Base-by-base conservation (phyloP, 2,797 vertebrate genomes). In the Merluccius polli region DNA sequence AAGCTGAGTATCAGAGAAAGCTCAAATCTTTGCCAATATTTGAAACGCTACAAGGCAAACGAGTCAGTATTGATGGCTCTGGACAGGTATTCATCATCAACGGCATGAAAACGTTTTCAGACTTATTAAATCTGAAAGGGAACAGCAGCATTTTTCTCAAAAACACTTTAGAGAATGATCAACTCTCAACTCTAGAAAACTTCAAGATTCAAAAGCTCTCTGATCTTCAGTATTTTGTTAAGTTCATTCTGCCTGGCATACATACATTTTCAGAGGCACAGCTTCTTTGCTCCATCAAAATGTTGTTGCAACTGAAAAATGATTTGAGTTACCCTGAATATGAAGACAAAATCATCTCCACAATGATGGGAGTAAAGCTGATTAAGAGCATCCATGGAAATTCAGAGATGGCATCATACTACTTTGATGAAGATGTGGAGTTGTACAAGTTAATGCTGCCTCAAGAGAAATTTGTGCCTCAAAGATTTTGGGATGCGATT, bases 21-120 rank as follows among this genome's bases (percentile, higher is more conserved):
- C 78, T 94, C 0, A 92, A 78, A 80, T 93, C 92, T 6, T 83
- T 94, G 59, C 93, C 93, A 30, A 59, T 94, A 75, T 94, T 94
- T 91, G 84, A 93, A 88, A 92, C 91, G 2, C 79, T 88, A 69
- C 35, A 72, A 1, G 87, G 87, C 48, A 35, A 76, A 0, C 73
- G 88, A 31, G 84, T 91, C 3, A 84, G 76, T 4, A 91, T 94
- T 70, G 84, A 90, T 81, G 85, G 73, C 63, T 9, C 48, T 0
- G 67, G 29, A 29, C 30, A 21, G 6, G 83, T 92, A 0, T 92
- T 85, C 4, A 35, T 94, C 35, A 85, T 94, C 9, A 41, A 81
- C 0, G 24, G 72, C 74, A 0, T 1, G 0, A 1, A 0, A 27
- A 9, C 0, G 0, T 93, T 91, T 84, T 75, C 88, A 13, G 75